These are phyloP conservation scores for Amaurobius ferox DNA, from an alignment of 2,888 invertebrate genomes.

Conservation along the genomic window DNA sequence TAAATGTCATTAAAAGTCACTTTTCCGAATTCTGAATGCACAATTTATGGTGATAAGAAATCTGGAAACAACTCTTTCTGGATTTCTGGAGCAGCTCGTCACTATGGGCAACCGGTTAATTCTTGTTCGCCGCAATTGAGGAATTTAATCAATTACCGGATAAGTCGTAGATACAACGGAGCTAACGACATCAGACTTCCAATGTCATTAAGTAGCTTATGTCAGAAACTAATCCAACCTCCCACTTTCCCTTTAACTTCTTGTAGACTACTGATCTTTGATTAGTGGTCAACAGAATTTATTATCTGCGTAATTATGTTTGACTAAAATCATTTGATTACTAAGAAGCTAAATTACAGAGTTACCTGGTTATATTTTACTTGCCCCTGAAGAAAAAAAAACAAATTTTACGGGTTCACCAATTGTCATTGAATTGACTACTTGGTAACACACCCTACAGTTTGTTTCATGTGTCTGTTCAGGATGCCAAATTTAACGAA, in stretches of 20 bases:
- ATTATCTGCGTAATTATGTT: slow-evolving; percentile 11
- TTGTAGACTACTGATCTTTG: slow-evolving; percentile 6
- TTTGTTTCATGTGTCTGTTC: too few species aligned
- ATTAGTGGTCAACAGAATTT: slow-evolving; percentile 19
- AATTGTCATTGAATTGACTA: too few species aligned
- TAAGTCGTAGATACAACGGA: slow-evolving; percentile 38
- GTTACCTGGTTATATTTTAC: too few species aligned
- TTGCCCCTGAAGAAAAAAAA: too few species aligned
- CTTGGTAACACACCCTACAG: too few species aligned
- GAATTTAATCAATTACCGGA: slow-evolving; percentile 64
- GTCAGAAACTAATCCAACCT: neutral
- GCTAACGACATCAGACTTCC: slow-evolving; percentile 51
- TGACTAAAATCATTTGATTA: too few species aligned
- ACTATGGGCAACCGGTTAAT: slow-evolving; percentile 49
- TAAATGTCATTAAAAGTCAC: too few species aligned
- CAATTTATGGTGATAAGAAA: too few species aligned
- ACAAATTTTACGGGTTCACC: too few species aligned
- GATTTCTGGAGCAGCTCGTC: slow-evolving; percentile 15
- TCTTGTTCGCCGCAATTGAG: slow-evolving; percentile 57
- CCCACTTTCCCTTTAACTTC: neutral
- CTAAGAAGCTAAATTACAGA: too few species aligned
- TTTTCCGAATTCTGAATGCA: too few species aligned
- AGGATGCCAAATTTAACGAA: too few species aligned
- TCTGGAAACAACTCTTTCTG: neutral
- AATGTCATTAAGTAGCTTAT: slow-evolving; percentile 59